A percentile compares a stretch with the other conserved stretches of the same genome.
These are phyloP conservation scores for Imbricaverruca yamaguchii DNA, from an alignment of 2,888 invertebrate species.

Conservation along the genomic window DNA sequence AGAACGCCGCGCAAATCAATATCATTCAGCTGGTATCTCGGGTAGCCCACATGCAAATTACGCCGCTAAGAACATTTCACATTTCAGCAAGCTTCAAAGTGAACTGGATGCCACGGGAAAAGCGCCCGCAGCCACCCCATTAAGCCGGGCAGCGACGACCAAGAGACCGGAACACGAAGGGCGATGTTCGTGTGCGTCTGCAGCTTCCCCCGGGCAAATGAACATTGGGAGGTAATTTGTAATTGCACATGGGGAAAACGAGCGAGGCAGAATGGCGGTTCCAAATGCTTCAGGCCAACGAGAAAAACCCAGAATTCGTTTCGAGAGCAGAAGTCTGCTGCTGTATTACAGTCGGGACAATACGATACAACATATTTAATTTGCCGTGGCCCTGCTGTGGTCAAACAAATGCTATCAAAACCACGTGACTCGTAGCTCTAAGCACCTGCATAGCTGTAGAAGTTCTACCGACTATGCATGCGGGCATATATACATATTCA, in stretches of 20 bases:
- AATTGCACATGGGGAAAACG: slow-evolving; percentile 12
- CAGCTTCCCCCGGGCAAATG: neutral
- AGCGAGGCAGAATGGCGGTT: neutral
- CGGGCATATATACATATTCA: too few species aligned
- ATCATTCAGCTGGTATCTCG: neutral
- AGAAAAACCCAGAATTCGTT: neutral
- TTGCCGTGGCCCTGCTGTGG: too few species aligned
- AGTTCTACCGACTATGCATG: too few species aligned
- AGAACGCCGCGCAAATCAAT: neutral
- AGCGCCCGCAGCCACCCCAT: neutral
- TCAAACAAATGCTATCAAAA: too few species aligned
- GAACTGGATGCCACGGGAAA: neutral
- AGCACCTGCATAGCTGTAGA: too few species aligned
- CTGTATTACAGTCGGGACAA: too few species aligned
- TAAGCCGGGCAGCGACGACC: neutral
- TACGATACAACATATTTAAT: too few species aligned
- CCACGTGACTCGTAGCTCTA: too few species aligned
- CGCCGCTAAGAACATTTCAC: slow-evolving; percentile 20
- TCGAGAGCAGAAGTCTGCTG: neutral
- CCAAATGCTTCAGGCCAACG: neutral
- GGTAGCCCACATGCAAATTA: slow-evolving; percentile 16
- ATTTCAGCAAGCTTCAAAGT: slow-evolving; percentile 21
- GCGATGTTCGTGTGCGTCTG: neutral
- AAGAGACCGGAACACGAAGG: neutral
- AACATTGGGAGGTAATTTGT: slow-evolving; percentile 20